phyloP scores from a whole-genome alignment of 2,797 vertebrate species.

The Squalus acanthias region DNA sequence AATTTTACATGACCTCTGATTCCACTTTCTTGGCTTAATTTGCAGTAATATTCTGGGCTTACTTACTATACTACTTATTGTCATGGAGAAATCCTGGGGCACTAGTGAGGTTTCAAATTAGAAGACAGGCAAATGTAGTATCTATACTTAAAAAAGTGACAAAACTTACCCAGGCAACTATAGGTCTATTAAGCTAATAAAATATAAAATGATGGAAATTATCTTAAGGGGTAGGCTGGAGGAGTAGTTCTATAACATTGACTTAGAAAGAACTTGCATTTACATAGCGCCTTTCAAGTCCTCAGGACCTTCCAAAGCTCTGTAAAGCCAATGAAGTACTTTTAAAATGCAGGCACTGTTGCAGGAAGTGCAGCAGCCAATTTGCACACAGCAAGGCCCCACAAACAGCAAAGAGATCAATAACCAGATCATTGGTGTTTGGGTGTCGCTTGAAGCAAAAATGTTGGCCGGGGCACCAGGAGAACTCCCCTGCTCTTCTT shows the following conservation, averaged over 20 bases:
- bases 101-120: background rate
- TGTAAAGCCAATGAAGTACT: background rate
- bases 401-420: background rate
- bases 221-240: background rate
- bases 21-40: background rate
- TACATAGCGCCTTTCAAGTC: background rate
- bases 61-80: background rate
- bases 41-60: background rate
- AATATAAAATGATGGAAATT: background rate
- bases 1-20: background rate
- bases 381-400: background rate
- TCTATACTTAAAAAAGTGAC: background rate
- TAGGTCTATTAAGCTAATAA: background rate
- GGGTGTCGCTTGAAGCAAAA: background rate
- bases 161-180: background rate
- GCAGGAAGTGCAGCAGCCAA: background rate
- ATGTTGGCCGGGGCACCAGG: background rate
- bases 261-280: background rate
- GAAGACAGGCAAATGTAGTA: background rate
- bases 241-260: background rate
- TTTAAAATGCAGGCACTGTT: background rate
- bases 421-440: background rate
- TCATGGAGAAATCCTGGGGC: background rate
- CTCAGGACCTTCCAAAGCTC: background rate
- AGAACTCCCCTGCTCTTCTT: background rate